Conservation (phyloP, 2,797 vertebrate genomes). For the Rhadinocentrus ornatus region DNA sequence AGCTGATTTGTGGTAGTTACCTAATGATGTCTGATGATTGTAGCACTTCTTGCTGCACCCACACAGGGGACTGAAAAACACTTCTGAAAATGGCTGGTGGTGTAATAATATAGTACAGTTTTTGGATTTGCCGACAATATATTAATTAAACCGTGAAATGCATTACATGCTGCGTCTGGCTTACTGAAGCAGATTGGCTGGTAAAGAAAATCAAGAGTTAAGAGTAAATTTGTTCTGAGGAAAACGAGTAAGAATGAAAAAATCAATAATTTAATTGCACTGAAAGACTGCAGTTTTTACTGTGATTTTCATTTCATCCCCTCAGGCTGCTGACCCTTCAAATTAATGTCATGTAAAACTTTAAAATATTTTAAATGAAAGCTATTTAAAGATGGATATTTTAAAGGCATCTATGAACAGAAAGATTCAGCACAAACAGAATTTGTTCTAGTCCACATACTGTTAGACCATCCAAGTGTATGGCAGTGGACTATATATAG, state of each 20-base stretch:
- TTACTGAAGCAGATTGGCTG: neutral
- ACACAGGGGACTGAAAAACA: conserved; percentile 4
- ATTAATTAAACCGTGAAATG: neutral
- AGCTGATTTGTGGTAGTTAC: conserved; percentile 17
- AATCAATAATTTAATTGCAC: neutral
- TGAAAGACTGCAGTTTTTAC: neutral
- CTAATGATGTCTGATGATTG: conserved; percentile 18
- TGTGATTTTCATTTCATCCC: neutral
- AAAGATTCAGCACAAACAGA: neutral
- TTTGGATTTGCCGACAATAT: neutral
- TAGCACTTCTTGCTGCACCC: neutral
- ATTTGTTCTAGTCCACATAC: too few relatives aligned
- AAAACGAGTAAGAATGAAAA: neutral
- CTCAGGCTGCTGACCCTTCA: neutral
- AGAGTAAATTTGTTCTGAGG: neutral
- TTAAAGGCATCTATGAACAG: neutral
- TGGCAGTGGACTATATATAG: neutral
- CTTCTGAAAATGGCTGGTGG: neutral
- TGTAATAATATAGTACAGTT: neutral
- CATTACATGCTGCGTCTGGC: neutral
- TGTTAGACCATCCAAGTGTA: neutral
- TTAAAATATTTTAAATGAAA: neutral
- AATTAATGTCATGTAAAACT: neutral
- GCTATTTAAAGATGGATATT: neutral
- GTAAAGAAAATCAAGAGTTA: neutral